Evolutionary conservation across 1,140 invertebrate genomes (phyloP).

Genomic region (Saccostrea glomerata): DNA sequence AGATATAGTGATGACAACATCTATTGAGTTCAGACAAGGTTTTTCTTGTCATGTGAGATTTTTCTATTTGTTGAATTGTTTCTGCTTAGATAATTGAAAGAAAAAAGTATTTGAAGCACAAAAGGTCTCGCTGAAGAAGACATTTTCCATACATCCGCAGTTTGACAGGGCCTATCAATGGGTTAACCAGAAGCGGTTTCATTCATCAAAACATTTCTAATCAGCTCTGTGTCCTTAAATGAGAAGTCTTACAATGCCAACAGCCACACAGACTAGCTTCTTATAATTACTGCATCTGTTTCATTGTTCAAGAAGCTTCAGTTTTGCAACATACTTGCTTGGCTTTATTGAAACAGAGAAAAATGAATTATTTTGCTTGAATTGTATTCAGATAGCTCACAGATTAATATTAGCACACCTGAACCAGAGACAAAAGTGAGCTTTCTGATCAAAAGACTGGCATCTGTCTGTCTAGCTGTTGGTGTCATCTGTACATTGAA

Average conservation of each 20-base stretch:
- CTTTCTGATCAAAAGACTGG: too few relatives aligned
- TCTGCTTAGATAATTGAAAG: not conserved
- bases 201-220: not conserved
- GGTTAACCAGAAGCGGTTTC: not conserved
- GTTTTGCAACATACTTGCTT: not conserved
- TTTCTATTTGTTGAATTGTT: not conserved
- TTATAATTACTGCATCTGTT: not conserved
- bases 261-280: not conserved
- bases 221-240: not conserved
- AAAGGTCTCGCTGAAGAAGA: not conserved
- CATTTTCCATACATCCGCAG: slow-evolving; percentile 24
- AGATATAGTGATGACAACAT: not conserved
- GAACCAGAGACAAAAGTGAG: too few relatives aligned
- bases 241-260: slow-evolving; percentile 3
- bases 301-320: not conserved
- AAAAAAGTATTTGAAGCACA: not conserved
- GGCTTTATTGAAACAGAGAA: not conserved
- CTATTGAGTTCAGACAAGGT: not conserved
- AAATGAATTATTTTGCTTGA: not conserved
- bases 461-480: too few relatives aligned
- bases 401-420: too few relatives aligned
- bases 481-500: too few relatives aligned
- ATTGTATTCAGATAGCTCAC: too few relatives aligned
- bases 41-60: slow-evolving; percentile 3
- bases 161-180: not conserved